phyloP scores from a whole-genome alignment of 2,113 vertebrate genomes.

The Oncorhynchus tshawytscha region DNA sequence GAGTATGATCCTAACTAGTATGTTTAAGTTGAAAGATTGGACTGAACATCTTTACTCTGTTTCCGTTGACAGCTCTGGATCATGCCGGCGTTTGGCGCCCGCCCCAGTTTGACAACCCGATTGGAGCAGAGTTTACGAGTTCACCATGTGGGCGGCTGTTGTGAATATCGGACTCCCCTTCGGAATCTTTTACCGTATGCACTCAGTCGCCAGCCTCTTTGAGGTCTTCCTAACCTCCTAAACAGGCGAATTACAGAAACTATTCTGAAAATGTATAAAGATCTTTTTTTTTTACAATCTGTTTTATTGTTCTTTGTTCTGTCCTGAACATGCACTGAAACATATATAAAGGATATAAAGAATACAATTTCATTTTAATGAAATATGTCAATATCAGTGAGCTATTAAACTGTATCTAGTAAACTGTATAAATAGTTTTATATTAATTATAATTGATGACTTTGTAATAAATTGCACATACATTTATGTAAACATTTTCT shows the following conservation, averaged over 20 bases:
- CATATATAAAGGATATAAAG: not conserved
- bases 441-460: too few species aligned
- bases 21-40: not conserved
- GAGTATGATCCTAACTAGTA: not conserved
- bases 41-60: not conserved
- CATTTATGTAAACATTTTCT: too few species aligned
- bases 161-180: slow-evolving; percentile 95
- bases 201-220: slow-evolving; percentile 90
- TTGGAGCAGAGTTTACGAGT: slow-evolving; percentile 81
- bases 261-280: not conserved
- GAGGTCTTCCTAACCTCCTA: slow-evolving; percentile 88
- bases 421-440: not conserved
- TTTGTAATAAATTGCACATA: too few species aligned
- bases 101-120: slow-evolving; percentile 86
- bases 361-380: not conserved
- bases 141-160: slow-evolving; percentile 82
- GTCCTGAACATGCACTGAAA: not conserved
- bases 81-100: slow-evolving; percentile 92
- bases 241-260: not conserved
- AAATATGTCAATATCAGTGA: not conserved
- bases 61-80: slow-evolving; percentile 85
- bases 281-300: not conserved
- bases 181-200: slow-evolving; percentile 97
- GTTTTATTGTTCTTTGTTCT: not conserved
- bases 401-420: not conserved